Conservation (phyloP, 2,888 invertebrate genomes). For the Eupithecia dodoneata region DNA sequence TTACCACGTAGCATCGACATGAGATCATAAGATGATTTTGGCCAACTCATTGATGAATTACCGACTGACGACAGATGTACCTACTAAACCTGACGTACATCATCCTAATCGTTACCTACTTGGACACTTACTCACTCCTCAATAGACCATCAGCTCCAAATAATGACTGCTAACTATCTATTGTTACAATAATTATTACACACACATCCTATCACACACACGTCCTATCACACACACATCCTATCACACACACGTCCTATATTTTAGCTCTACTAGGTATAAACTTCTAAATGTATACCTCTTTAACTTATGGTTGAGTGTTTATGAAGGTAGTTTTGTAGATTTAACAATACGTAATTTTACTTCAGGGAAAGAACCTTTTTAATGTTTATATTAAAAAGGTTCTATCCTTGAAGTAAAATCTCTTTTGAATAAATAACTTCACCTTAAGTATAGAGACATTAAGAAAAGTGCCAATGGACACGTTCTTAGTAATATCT, state of each 20-base stretch:
- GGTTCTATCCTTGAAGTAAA: too few species aligned
- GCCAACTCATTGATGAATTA: neutral
- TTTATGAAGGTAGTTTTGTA: neutral
- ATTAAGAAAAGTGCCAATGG: too few species aligned
- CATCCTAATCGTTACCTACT: neutral
- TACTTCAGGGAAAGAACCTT: neutral
- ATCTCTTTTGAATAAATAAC: too few species aligned
- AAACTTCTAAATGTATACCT: neutral
- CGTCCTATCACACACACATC: too few species aligned
- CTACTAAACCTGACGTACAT: neutral
- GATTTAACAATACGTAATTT: neutral
- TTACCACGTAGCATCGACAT: too few species aligned
- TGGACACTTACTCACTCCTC: neutral
- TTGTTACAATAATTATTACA: neutral
- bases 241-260: neutral
- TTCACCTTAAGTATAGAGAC: too few species aligned
- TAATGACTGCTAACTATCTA: neutral
- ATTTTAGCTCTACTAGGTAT: neutral
- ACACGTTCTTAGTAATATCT: too few species aligned
- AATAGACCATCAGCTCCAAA: neutral
- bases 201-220: too few species aligned
- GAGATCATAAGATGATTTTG: too few species aligned
- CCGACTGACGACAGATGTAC: neutral
- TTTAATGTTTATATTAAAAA: neutral
- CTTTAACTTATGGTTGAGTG: neutral